phyloP scores from a whole-genome alignment of 2,797 vertebrate species.

The Platyrinchus mystaceus region DNA sequence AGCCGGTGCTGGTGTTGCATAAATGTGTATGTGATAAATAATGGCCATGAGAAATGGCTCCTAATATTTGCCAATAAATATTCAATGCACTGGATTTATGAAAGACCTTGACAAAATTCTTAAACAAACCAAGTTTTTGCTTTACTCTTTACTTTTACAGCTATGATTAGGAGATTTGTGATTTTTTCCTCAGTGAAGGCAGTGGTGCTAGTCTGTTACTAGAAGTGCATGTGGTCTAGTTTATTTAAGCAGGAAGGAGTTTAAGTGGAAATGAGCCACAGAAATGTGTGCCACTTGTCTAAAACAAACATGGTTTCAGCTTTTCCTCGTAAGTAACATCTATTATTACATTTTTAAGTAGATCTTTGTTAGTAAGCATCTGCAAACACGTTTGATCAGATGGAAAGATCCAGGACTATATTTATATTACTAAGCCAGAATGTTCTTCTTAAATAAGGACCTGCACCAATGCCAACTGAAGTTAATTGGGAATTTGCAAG shows the following conservation, averaged over 20 bases:
- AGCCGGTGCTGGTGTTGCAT: neutral
- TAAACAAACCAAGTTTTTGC: slow-evolving; percentile 26
- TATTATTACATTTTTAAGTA: slow-evolving; percentile 48
- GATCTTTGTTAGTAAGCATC: slow-evolving; percentile 32
- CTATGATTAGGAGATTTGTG: slow-evolving; percentile 42
- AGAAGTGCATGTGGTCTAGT: neutral
- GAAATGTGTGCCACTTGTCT: slow-evolving; percentile 49
- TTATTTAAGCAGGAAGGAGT: slow-evolving; percentile 45
- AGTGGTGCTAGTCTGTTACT: neutral
- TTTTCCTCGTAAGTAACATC: slow-evolving; percentile 13
- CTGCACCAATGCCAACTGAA: neutral
- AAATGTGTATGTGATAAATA: neutral
- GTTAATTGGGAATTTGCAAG: neutral
- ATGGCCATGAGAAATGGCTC: neutral
- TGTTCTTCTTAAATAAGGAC: neutral
- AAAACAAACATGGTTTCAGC: slow-evolving; percentile 51
- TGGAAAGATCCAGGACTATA: neutral
- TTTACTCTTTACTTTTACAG: neutral
- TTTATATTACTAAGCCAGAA: neutral
- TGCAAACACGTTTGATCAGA: neutral
- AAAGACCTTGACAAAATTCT: slow-evolving; percentile 46
- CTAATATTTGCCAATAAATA: slow-evolving; percentile 2
- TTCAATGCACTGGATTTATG: neutral
- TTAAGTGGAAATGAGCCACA: slow-evolving; percentile 53
- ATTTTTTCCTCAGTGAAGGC: neutral